phyloP scores from a whole-genome alignment of 2,113 vertebrate genomes.

The Columbina picui region DNA sequence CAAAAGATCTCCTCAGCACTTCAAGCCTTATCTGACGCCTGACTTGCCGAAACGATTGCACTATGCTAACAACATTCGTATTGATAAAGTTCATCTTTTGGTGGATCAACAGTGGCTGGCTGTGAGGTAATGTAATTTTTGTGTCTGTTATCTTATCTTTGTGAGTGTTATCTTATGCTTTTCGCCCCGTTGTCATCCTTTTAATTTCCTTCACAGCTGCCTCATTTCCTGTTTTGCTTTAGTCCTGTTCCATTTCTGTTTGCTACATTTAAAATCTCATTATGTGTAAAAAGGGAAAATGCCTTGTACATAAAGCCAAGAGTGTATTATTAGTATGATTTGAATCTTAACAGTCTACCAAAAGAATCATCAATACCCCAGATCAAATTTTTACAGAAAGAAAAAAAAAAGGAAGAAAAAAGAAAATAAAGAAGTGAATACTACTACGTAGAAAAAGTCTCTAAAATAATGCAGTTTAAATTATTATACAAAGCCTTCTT shows the following conservation, averaged over 20 bases:
- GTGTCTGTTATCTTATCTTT: not conserved
- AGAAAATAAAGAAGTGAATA: not conserved
- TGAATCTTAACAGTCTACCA: not conserved
- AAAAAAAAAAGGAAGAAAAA: not conserved
- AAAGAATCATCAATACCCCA: not conserved
- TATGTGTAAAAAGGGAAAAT: not conserved
- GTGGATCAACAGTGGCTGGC: slow-evolving; percentile 90
- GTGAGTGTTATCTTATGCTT: not conserved
- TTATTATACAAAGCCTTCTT: not conserved
- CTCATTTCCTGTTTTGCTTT: not conserved
- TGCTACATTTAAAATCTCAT: not conserved
- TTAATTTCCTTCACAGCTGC: not conserved
- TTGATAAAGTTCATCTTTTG: slow-evolving; percentile 89
- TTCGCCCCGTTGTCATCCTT: not conserved
- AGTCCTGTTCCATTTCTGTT: not conserved
- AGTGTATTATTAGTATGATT: not conserved
- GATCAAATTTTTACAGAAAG: not conserved
- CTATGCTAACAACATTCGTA: slow-evolving; percentile 88
- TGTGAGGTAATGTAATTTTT: slow-evolving; percentile 76
- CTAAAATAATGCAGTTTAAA: not conserved
- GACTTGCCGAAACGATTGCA: slow-evolving; percentile 93
- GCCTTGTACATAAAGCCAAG: not conserved
- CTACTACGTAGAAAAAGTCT: not conserved
- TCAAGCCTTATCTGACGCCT: slow-evolving; percentile 90
- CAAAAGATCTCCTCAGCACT: slow-evolving; percentile 81